Base-by-base conservation (phyloP, 2,797 vertebrate species). In the Chaunax sp. region DNA sequence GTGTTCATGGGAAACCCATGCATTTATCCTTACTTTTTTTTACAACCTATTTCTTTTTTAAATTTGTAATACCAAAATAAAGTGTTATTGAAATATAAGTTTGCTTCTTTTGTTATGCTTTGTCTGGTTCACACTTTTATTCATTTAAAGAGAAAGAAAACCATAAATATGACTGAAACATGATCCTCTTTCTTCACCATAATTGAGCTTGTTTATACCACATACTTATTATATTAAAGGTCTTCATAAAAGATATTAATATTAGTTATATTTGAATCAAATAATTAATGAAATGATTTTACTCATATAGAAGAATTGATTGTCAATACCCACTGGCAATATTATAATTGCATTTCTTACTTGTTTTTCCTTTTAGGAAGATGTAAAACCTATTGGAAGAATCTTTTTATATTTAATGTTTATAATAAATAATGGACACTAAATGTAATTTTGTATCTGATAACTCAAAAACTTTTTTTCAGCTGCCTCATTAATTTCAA, bases 1-100 rank as follows among this genome's bases (percentile, higher is more conserved):
- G 87, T 92, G 75, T 94, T 94, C 95, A 94, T 95, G 93, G 94
- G 91, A 86, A 95, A 92, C 94, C 94, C 90, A 75, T 96, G 94
- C 84, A 77, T 90, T 78, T 92, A 87, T 75, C 86, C 73, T 75
- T 89, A 60, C 54, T 57, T 73, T 63, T 62, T 81, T 84, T 78
- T 84, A 64, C 75, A 83, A 63, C 84, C 45, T 86, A 45, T 65
- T 72, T 72, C 74, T 66, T 77, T 83, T 79, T 77, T 62, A 16
- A 68, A 81, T 79, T 25, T 76, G 43, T 75, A 59, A 69, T 71
- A 52, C 67, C 77, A 78, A 90, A 91, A 89, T 89, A 89, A 89
- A 85, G 62, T 85, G 38, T 85, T 80, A 54, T 59, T 49, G 75
- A 82, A 76, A 84, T 51, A 49, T 11, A 14, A 16, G 1, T 23